Evolutionary conservation across 2,797 vertebrate genomes (phyloP).

Genomic region (Bradypodion ventrale): DNA sequence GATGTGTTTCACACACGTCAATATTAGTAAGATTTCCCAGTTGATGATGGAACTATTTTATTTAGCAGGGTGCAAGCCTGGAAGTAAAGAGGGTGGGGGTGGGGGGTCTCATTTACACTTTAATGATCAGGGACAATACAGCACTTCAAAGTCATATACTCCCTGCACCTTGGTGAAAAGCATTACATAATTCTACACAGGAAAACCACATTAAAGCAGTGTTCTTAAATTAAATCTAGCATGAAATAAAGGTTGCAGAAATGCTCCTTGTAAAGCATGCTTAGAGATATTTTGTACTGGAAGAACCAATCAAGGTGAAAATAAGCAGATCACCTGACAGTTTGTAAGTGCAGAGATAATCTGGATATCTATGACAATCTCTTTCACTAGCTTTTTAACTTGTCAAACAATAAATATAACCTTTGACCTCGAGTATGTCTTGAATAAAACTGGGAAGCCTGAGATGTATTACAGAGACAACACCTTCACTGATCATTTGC

Average conservation of each 20-base stretch:
- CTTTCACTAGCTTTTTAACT: conserved; percentile 65
- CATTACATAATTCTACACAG: conserved; percentile 51
- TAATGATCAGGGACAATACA: conserved; percentile 73
- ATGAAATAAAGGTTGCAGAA: neutral
- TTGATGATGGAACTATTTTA: conserved; percentile 69
- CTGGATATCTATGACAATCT: conserved; percentile 63
- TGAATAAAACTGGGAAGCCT: conserved; percentile 62
- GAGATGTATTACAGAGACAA: conserved; percentile 27
- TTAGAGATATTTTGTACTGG: conserved; percentile 44
- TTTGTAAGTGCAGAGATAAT: conserved; percentile 63
- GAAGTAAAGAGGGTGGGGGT: conserved; percentile 68
- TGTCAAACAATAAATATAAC: conserved; percentile 71
- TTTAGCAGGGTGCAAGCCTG: conserved; percentile 65
- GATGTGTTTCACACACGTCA: conserved; percentile 75
- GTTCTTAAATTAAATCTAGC: conserved; percentile 24
- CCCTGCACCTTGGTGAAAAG: conserved; percentile 57
- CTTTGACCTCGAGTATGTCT: conserved; percentile 59
- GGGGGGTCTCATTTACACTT: conserved; percentile 69
- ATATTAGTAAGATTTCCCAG: conserved; percentile 65
- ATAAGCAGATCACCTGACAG: conserved; percentile 64
- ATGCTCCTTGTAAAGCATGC: conserved; percentile 7
- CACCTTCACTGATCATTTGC: conserved; percentile 33
- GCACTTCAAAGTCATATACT: conserved; percentile 67
- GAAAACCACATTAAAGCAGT: conserved; percentile 26
- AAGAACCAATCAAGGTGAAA: conserved; percentile 63